phyloP scores from a whole-genome alignment of 2,797 vertebrate species.

The Pseudotriccus pelzelni region DNA sequence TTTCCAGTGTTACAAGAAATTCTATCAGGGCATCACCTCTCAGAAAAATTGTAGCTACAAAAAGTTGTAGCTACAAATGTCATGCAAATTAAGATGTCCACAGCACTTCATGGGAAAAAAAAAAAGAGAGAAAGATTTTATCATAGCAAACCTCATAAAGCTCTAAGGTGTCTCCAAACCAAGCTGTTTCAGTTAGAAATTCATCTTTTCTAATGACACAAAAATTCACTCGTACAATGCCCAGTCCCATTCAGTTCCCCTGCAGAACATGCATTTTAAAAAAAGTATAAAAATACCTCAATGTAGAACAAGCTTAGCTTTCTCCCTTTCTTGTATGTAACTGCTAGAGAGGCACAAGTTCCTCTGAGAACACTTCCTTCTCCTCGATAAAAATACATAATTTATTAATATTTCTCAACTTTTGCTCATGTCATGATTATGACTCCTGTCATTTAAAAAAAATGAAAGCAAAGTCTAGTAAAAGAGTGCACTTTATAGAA shows the following conservation, averaged over 20 bases:
- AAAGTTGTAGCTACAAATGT: background rate
- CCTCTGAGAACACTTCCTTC: background rate
- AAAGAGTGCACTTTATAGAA: background rate
- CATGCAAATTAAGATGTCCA: background rate
- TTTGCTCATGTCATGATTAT: background rate
- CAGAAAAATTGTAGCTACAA: background rate
- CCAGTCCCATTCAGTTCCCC: background rate
- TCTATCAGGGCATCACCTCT: background rate
- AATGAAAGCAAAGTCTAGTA: background rate
- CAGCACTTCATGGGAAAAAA: background rate
- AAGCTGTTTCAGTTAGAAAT: background rate
- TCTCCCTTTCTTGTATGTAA: background rate
- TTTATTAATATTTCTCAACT: background rate
- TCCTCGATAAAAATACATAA: background rate
- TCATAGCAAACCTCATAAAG: background rate
- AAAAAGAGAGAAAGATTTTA: background rate
- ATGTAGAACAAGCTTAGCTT: background rate
- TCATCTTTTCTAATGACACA: background rate
- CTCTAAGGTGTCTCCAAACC: background rate
- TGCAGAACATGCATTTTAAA: accelerated
- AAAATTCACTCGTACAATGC: background rate
- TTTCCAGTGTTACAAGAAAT: background rate
- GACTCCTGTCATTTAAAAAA: background rate
- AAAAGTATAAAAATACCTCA: background rate
- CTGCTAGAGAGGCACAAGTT: background rate